Evolutionary conservation across 2,797 vertebrate genomes (phyloP).

Genomic region (Odontamblyopus lacepedii): DNA sequence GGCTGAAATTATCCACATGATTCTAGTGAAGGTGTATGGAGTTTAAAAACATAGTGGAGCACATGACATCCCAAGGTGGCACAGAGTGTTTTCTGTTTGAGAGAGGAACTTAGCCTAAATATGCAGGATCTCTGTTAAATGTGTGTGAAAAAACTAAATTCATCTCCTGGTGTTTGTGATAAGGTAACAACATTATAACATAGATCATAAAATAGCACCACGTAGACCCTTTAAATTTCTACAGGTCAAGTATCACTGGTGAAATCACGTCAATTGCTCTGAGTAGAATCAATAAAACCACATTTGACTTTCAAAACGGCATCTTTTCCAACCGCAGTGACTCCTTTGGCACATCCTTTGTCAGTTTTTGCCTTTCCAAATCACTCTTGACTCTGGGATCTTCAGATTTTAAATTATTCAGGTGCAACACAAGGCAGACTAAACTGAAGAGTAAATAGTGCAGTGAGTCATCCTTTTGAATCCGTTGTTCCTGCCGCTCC

Average conservation of each 20-base stretch:
- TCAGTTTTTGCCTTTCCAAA: conserved; percentile 4
- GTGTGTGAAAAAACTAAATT: no score
- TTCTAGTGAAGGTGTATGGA: no score
- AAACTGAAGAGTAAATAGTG: conserved; percentile 61
- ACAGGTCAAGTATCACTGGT: not conserved
- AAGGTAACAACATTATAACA: no score
- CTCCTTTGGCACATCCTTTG: conserved; percentile 1
- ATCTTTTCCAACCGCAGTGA: not conserved
- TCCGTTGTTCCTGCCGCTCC: conserved; percentile 32
- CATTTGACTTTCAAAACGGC: conserved; percentile 1
- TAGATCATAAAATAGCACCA: no score
- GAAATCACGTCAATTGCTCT: not conserved
- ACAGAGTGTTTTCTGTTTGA: no score
- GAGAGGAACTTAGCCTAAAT: no score
- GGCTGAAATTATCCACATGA: no score
- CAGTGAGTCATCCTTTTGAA: conserved; percentile 63
- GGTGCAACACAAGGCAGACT: conserved; percentile 53
- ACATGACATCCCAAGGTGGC: no score
- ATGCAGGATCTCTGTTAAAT: no score
- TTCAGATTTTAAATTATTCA: conserved; percentile 57
- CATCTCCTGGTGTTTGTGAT: no score
- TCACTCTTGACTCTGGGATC: conserved; percentile 25
- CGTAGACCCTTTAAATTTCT: not conserved
- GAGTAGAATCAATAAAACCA: not conserved
- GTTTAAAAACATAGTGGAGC: no score